These are phyloP conservation scores for Resseliella maxima DNA, from an alignment of 2,888 invertebrate species.

Conservation along the genomic window DNA sequence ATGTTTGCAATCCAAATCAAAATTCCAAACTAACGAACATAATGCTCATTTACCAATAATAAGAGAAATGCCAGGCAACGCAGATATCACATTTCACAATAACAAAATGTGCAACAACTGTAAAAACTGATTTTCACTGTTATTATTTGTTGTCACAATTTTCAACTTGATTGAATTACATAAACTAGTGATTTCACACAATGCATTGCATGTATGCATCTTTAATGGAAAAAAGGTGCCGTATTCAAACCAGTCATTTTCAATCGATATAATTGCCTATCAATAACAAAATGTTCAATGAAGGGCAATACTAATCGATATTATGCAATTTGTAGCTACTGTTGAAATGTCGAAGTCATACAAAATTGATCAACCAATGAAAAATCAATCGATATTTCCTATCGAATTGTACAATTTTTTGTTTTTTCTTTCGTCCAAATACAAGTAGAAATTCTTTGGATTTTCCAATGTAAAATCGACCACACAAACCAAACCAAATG, in stretches of 20 bases:
- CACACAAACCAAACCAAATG: too few species aligned
- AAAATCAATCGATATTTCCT: too few species aligned
- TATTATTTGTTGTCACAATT: neutral
- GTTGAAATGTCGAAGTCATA: too few species aligned
- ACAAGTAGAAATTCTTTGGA: too few species aligned
- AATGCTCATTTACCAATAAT: too few species aligned
- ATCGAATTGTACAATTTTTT: too few species aligned
- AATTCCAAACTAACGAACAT: neutral
- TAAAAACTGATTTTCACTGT: neutral
- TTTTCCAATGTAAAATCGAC: too few species aligned
- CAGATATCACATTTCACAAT: neutral
- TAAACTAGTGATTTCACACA: neutral
- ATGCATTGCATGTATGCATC: neutral
- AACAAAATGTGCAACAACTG: neutral
- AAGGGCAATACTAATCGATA: conserved; percentile 53
- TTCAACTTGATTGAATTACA: neutral
- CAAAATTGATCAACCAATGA: too few species aligned
- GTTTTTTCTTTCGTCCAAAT: too few species aligned
- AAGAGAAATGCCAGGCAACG: neutral
- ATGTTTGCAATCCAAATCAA: neutral
- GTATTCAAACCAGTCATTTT: neutral
- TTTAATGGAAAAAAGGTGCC: neutral
- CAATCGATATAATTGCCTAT: conserved; percentile 52
- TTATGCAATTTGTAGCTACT: neutral
- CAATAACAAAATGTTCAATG: conserved; percentile 39